A percentile compares a stretch with the other conserved stretches of the same genome.
Evolutionary conservation across 2,113 vertebrate species (phyloP).

Genomic region (Bucco capensis): DNA sequence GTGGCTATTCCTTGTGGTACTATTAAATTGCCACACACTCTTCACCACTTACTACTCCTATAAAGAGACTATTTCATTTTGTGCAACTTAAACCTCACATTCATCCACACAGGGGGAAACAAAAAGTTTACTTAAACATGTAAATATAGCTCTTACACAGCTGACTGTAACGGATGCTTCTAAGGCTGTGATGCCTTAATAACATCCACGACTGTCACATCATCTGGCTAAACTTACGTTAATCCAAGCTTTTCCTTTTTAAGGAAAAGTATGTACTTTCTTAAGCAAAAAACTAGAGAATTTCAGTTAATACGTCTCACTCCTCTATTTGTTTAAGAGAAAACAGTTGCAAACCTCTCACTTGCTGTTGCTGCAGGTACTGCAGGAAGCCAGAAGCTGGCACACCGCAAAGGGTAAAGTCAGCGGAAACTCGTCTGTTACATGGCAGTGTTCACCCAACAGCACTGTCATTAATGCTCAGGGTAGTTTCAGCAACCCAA

Average conservation of each 20-base stretch:
- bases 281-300: neutral
- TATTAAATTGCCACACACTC: conserved; percentile 26
- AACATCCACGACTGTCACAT: neutral
- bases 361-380: neutral
- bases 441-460: neutral
- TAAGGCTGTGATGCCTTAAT: neutral
- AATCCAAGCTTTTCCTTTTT: neutral
- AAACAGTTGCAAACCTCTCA: neutral
- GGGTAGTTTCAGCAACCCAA: neutral
- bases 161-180: neutral
- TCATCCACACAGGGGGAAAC: neutral
- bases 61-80: conserved; percentile 37
- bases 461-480: neutral
- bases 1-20: neutral
- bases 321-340: neutral
- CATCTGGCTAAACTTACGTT: neutral
- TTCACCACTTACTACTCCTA: neutral
- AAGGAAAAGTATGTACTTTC: neutral
- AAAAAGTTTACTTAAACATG: conserved; percentile 22
- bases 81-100: conserved; percentile 28
- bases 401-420: neutral
- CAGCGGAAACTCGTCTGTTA: neutral
- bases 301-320: neutral
- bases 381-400: conserved; percentile 37
- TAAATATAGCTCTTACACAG: conserved; percentile 13